Evolutionary conservation across 92 coral and sea anemone genomes (phyloP).

Genomic region (Palythoa caribaeorum): DNA sequence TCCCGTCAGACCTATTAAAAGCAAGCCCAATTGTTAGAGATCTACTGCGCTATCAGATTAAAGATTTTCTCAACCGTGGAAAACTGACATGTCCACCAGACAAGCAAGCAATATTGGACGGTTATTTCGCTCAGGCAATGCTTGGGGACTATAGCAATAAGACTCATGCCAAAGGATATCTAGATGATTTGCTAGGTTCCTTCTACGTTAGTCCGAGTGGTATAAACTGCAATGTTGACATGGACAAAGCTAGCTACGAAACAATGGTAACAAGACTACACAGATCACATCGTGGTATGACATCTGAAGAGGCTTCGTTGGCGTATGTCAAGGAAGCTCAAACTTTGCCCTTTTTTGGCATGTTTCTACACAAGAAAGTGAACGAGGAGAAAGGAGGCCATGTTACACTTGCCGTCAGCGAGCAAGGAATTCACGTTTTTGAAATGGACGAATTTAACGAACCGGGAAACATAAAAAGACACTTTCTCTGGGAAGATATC

Average conservation of each 20-base stretch:
- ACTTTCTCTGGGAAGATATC: constrained; percentile 78
- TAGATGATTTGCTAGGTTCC: constrained; percentile 85
- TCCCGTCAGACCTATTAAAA: constrained; percentile 78
- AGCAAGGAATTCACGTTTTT: constrained; percentile 74
- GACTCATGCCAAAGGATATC: constrained; percentile 82
- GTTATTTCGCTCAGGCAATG: constrained; percentile 90
- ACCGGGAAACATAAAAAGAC: constrained; percentile 72
- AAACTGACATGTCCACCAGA: constrained; percentile 67
- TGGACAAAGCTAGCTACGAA: constrained; percentile 78
- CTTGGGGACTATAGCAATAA: constrained; percentile 80
- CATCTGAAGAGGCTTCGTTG: constrained; percentile 74
- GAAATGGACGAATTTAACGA: constrained; percentile 69
- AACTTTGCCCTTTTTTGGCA: constrained; percentile 69
- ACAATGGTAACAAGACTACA: constrained; percentile 80
- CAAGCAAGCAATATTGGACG: constrained; percentile 87
- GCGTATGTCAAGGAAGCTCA: constrained; percentile 79
- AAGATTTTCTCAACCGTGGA: constrained; percentile 82
- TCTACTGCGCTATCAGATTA: constrained; percentile 74
- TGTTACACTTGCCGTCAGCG: constrained; percentile 72
- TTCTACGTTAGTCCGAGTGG: constrained; percentile 88
- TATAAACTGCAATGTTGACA: constrained; percentile 81
- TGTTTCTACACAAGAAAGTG: constrained; percentile 77
- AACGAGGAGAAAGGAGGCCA: constrained; percentile 68
- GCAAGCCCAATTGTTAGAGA: constrained; percentile 53
- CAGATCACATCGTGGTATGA: constrained; percentile 85